Evolutionary conservation across 1,140 invertebrate species (phyloP), one percentile per base, ranked within the genome.

Genomic region (Aethina tumida): DNA sequence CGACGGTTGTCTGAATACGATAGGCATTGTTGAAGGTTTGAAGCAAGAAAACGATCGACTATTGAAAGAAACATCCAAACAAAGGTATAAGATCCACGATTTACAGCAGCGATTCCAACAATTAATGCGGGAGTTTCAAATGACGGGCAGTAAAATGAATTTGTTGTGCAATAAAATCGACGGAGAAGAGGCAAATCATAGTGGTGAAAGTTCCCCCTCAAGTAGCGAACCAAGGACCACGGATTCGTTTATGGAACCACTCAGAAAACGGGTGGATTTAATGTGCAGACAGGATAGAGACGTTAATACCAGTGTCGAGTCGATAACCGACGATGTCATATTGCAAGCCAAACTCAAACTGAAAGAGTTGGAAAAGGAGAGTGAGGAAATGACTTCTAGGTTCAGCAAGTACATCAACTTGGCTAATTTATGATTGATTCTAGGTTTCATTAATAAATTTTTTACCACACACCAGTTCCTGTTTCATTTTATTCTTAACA

Each of bases 351-450:
- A 49, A 26, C 35, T 47, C 10, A 50, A 58, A 43, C 41, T 64
- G 25, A 50, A 43, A 35, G 46, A 52, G 27, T 45, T 65, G 22
- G 60, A 63, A 50, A 24, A 49, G 8, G 63, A 65, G 43, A 58
- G 55, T 39, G 53, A 53, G 27, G 54, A 53, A 20, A 50, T 65
- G 8, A 60, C 63, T 42, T 25, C 50, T 27, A 51, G 42, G 24
- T 55, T 43, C 31, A 39, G 42, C 15, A 42, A 14, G 45, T 47
- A 40, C 19, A 29, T 33, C 10, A 48, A 43, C 20, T 38, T 14
- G 39, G 48, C 39, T 24, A 43, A 29, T 9, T 18, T 10, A 27
- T 32, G 13, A n/a, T n/a, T n/a, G n/a, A n/a, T n/a, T n/a, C n/a
- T n/a, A n/a, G n/a, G n/a, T n/a, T n/a, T n/a, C 19, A 19, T 18